Evolutionary conservation across 1,140 invertebrate genomes (phyloP).

Genomic region (Drosophila auraria): DNA sequence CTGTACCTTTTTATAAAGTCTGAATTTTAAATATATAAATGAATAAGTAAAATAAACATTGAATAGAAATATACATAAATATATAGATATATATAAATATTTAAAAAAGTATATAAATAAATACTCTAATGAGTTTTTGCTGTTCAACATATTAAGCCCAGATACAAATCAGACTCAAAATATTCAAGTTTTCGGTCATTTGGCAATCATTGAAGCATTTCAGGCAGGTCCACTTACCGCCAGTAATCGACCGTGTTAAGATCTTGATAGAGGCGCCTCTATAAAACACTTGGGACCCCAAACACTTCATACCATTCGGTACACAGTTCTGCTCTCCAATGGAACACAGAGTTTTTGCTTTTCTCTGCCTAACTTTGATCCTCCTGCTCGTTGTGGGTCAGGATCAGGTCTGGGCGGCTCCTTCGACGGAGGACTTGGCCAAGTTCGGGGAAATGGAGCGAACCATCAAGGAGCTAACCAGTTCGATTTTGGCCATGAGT

Average conservation of each 20-base stretch:
- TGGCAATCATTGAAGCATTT: conserved; percentile 41
- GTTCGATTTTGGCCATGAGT: conserved; percentile 55
- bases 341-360: conserved; percentile 20
- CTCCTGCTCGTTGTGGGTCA: conserved; percentile 27
- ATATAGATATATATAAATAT: not conserved
- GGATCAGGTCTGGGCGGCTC: conserved; percentile 35
- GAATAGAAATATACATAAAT: not conserved
- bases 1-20: no score
- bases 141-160: not conserved
- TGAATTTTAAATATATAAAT: no score
- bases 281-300: conserved; percentile 20
- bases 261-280: conserved; percentile 27
- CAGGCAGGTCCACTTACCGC: not conserved
- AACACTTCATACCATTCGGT: not conserved
- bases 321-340: conserved; percentile 7
- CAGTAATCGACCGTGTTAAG: conserved; percentile 48
- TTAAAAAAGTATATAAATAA: no score
- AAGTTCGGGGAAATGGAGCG: conserved; percentile 59
- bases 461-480: conserved; percentile 63
- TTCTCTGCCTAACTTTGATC: conserved; percentile 25
- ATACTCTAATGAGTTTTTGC: not conserved
- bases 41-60: no score
- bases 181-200: conserved; percentile 42
- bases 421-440: conserved; percentile 37
- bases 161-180: not conserved